Evolutionary conservation across 2,888 invertebrate genomes (phyloP).

Genomic region (Athripsodes cinereus): DNA sequence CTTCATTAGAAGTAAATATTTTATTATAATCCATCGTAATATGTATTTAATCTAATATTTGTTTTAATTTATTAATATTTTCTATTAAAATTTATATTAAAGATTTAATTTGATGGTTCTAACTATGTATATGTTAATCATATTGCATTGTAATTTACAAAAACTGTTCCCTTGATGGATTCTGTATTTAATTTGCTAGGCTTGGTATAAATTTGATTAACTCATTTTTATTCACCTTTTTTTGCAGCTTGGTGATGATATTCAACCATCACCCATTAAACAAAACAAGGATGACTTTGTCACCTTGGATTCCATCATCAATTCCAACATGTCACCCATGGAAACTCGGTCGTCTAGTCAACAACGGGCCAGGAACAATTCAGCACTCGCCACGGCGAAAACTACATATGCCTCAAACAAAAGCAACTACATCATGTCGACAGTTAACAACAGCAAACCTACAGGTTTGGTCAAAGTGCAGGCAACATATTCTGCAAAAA

Average conservation of each 20-base stretch:
- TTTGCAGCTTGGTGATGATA: conserved; percentile 18
- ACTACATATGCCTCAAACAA: conserved; percentile 45
- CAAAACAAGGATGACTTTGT: conserved; percentile 23
- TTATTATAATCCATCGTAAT: too few relatives aligned
- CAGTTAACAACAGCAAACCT: conserved; percentile 42
- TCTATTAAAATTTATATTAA: too few relatives aligned
- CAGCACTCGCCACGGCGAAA: conserved; percentile 45
- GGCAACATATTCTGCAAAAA: conserved; percentile 34
- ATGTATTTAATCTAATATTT: too few relatives aligned
- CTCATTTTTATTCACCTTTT: too few relatives aligned
- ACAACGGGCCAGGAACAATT: conserved; percentile 29
- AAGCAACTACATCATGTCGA: conserved; percentile 45
- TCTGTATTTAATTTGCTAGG: too few relatives aligned
- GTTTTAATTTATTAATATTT: too few relatives aligned
- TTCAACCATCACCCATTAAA: conserved; percentile 12
- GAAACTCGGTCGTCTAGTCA: conserved; percentile 32
- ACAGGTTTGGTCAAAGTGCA: conserved; percentile 37
- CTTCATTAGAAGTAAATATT: too few relatives aligned
- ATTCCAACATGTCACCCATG: conserved; percentile 40
- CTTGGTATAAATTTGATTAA: too few relatives aligned
- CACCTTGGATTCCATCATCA: conserved; percentile 25
- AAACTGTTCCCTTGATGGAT: too few relatives aligned
- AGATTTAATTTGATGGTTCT: too few relatives aligned
- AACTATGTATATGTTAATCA: too few relatives aligned
- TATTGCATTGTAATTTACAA: too few relatives aligned